Evolutionary conservation across 2,797 vertebrate species (phyloP).

Genomic region (Pseudomugil gertrudae): DNA sequence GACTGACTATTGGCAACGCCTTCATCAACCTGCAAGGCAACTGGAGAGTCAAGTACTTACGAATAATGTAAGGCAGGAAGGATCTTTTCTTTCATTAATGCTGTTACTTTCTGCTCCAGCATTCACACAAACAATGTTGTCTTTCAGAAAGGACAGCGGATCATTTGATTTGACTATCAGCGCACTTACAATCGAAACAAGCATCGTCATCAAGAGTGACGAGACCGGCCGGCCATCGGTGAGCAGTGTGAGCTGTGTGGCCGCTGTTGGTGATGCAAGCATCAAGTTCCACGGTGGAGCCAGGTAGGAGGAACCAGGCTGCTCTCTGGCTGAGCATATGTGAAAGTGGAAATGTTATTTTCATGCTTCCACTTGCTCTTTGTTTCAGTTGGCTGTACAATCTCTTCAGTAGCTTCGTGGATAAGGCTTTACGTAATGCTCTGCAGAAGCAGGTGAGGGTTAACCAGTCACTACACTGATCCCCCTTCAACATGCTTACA

Average conservation of each 20-base stretch:
- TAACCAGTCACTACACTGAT: background rate
- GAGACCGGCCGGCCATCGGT: constrained; percentile 75
- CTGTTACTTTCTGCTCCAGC: background rate
- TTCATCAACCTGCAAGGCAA: constrained; percentile 76
- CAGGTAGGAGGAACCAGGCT: constrained; percentile 65
- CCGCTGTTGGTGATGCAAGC: constrained; percentile 47
- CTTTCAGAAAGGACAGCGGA: constrained; percentile 71
- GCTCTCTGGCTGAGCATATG: background rate
- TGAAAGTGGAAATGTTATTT: background rate
- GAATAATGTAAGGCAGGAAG: constrained; percentile 70
- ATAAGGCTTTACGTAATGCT: constrained; percentile 47
- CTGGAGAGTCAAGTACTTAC: constrained; percentile 79
- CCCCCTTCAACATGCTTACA: no score
- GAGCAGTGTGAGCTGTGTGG: constrained; percentile 59
- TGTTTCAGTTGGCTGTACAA: constrained; percentile 83
- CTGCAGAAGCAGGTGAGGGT: constrained; percentile 8
- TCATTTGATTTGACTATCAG: constrained; percentile 77
- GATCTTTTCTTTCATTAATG: background rate
- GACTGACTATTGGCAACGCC: constrained; percentile 70
- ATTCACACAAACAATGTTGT: background rate
- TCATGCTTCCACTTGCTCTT: constrained; percentile 7
- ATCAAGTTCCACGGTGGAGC: constrained; percentile 80
- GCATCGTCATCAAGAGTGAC: constrained; percentile 69
- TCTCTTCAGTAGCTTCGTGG: constrained; percentile 70
- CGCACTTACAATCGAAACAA: constrained; percentile 61